These are phyloP conservation scores for Eurystomus gularis DNA, from an alignment of 2,113 vertebrate genomes.

Conservation along the genomic window DNA sequence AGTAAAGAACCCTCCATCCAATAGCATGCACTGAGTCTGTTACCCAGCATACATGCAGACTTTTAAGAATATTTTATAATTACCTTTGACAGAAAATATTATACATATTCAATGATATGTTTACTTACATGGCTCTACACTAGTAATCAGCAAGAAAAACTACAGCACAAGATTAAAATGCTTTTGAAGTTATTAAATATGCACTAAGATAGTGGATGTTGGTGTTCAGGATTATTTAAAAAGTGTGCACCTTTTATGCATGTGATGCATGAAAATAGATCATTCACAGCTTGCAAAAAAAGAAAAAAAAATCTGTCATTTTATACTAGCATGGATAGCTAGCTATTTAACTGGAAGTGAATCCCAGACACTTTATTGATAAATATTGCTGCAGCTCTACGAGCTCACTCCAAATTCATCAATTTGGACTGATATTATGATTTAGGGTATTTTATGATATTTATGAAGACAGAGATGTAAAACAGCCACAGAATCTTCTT, in stretches of 20 bases:
- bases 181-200: background rate
- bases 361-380: background rate
- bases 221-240: background rate
- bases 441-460: background rate
- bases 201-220: background rate
- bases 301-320: background rate
- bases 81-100: background rate
- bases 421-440: background rate
- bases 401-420: background rate
- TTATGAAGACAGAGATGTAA: background rate
- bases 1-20: background rate
- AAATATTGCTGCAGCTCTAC: background rate
- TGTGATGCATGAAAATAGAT: background rate
- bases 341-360: background rate
- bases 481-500: background rate
- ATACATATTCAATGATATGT: background rate
- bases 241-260: background rate
- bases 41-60: background rate
- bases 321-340: background rate
- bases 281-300: background rate
- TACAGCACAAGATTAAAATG: background rate
- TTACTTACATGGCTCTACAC: background rate
- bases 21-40: background rate
- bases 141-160: background rate
- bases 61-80: background rate